Percentiles rank a stretch among this genome's conserved stretches.
Conservation (phyloP, 1,140 invertebrate genomes). For the Bombus sibiricus region DNA sequence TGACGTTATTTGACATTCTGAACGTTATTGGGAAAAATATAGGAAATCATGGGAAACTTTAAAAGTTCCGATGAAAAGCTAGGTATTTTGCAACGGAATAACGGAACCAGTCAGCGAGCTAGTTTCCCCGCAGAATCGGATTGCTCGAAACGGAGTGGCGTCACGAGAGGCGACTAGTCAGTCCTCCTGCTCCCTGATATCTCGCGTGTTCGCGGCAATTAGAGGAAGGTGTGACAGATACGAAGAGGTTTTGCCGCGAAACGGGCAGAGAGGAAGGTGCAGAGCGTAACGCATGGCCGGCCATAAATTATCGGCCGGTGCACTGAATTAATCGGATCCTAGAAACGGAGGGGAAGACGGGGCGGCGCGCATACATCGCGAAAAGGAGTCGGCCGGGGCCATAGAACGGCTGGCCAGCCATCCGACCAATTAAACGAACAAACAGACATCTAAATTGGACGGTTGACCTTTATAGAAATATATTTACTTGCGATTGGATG, state of each 20-base stretch:
- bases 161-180: neutral
- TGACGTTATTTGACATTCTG: neutral
- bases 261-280: constrained; percentile 41
- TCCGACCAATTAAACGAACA: constrained; percentile 40
- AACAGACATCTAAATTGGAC: constrained; percentile 17
- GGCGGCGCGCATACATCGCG: neutral
- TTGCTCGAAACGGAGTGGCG: neutral
- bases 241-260: constrained; percentile 18
- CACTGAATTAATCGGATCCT: constrained; percentile 58
- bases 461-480: constrained; percentile 22
- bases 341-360: constrained; percentile 24
- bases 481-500: constrained; percentile 54
- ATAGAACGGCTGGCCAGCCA: neutral
- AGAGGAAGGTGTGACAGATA: constrained; percentile 50
- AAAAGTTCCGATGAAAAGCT: neutral
- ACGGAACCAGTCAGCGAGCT: neutral
- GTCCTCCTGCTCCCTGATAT: neutral
- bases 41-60: neutral
- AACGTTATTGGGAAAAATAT: neutral
- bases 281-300: constrained; percentile 40
- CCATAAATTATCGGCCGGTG: constrained; percentile 57
- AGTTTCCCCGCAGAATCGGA: neutral
- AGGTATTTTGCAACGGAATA: neutral
- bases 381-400: too few relatives aligned
- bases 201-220: constrained; percentile 46